Evolutionary conservation across 1,140 invertebrate species (phyloP), one percentile per base, ranked within the genome.

Genomic region (Pachyrhynchus sulphureomaculatus): DNA sequence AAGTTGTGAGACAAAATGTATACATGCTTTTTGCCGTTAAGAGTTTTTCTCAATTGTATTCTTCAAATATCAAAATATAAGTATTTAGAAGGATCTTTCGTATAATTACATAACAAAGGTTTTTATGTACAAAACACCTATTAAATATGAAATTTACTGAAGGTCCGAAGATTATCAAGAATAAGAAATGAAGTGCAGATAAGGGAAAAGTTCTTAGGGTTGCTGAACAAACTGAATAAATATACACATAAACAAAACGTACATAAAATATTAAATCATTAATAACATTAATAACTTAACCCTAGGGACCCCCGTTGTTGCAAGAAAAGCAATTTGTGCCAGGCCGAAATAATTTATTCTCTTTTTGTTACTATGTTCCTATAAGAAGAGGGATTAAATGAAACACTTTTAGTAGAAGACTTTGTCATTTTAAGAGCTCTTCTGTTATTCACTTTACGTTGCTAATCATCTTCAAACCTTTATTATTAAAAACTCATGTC

Each of bases 321-420:
- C 53, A 56, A 56, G 32, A 56, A 56, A 56, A 34, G 41, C 42
- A 56, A 56, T 56, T 56, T 56, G 24, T 56, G 42, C 53, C 39
- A 33, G 29, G 15, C 42, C 53, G 53, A n/a, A 9, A 56, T 56
- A 56, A 56, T 56, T 56, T 56, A 56, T 56, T 56, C 53, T 21
- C 53, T 56, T 56, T 56, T 56, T 56, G 18, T 24, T 23, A 33
- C 29, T 17, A 33, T 45, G 29, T 56, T 44, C 41, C 39, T 34
- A 26, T 12, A 45, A 18, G 53, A 56, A 56, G 33, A 45, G 53
- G 53, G 53, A 56, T 56, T 45, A 45, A 17, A 56, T 21, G 53
- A 15, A 32, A 56, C 42, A 56, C 53, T 45, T 56, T 56, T 56
- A 56, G 41, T 56, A 4, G 32, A 54, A 36, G 41, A 56, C 39